Evolutionary conservation across 2,113 vertebrate species (phyloP), one percentile per base, ranked within the genome.

Genomic region (Promerops cafer): DNA sequence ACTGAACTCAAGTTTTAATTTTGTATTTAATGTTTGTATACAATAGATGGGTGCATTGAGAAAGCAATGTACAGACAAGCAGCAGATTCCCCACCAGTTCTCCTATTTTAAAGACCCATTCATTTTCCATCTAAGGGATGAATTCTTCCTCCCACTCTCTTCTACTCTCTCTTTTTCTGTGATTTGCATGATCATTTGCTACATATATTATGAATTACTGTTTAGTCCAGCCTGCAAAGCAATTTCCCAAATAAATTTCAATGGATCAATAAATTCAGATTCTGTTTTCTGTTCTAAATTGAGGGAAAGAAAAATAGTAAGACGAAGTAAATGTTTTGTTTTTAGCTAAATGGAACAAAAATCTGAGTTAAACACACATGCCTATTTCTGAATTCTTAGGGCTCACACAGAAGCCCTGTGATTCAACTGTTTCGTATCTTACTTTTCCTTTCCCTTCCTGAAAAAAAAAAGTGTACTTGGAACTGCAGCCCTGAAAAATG

Each of bases 171-270:
- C 93, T 77, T 83, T 91, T 83, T 77, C 64, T 64, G 74, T 35
- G 83, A 93, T 95, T 86, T 96, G 59, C 69, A 47, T 79, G 71
- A 92, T 94, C 68, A 65, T 95, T 97, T 93, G 70, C 74, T 90
- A 47, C 69, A 33, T 87, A 35, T 53, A 60, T 94, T 83, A 92
- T 35, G 66, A 96, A 87, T 85, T 90, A 87, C 76, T 87, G 42
- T 96, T 96, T 88, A 69, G 53, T 85, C 54, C 80, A 40, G 3
- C n/a, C 74, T 94, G 83, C 63, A 89, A 93, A 95, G 71, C 78
- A 81, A 91, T 94, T 86, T 95, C 88, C 90, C 57, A 96, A 90
- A 90, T 91, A 94, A 93, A 92, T 82, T 86, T 87, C 90, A 65
- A 77, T 71, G 39, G 76, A 96, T 94, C 90, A 65, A 42, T 94